Percentiles rank a stretch among this genome's conserved stretches.
Evolutionary conservation across 2,113 vertebrate species (phyloP).

Genomic region (Zosterops lateralis): DNA sequence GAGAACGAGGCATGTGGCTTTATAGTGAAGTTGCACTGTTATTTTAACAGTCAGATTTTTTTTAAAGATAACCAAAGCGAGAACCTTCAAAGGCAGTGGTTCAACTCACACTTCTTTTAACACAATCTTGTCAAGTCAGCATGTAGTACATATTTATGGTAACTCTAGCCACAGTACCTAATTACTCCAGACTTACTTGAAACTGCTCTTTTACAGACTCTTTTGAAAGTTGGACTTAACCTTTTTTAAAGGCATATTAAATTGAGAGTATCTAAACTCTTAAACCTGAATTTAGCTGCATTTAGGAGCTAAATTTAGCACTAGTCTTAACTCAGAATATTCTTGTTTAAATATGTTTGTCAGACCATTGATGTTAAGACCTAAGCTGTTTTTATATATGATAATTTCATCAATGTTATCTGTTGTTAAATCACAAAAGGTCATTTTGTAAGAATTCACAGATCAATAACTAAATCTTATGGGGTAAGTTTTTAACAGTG

Average conservation of each 20-base stretch:
- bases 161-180: neutral
- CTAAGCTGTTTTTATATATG: constrained; percentile 14
- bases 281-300: neutral
- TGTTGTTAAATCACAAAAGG: neutral
- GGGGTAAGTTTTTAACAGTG: neutral
- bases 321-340: constrained; percentile 45
- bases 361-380: constrained; percentile 49
- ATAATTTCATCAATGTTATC: constrained; percentile 34
- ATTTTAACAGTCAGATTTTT: neutral
- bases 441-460: constrained; percentile 13
- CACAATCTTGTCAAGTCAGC: neutral
- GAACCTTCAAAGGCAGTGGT: neutral
- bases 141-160: neutral
- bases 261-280: neutral
- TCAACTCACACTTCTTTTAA: constrained; percentile 20
- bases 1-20: neutral
- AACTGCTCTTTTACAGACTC: constrained; percentile 16
- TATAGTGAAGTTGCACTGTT: constrained; percentile 5
- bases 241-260: neutral
- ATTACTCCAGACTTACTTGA: constrained; percentile 9
- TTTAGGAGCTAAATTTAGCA: constrained; percentile 29
- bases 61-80: constrained; percentile 58
- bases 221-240: constrained; percentile 8
- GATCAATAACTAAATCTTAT: neutral
- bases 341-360: constrained; percentile 59